Evolutionary conservation across 1,140 invertebrate genomes (phyloP).

Genomic region (Acyrthosiphon pisum): DNA sequence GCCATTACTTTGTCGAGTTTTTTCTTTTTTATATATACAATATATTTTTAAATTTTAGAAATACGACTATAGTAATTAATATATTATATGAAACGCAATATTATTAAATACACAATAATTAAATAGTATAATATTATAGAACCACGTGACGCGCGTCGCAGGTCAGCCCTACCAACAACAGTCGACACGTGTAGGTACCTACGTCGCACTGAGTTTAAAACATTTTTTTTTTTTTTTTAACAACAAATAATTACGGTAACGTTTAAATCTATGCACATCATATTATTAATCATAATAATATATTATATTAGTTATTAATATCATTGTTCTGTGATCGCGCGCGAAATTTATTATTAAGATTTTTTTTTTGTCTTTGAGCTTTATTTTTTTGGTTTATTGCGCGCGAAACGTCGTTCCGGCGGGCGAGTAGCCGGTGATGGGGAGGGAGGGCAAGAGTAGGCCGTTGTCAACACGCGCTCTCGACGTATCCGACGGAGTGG

Average conservation of each 20-base stretch:
- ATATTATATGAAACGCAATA: not conserved
- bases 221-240: not conserved
- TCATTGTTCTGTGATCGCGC: not conserved
- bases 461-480: slow-evolving; percentile 74
- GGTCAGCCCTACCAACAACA: slow-evolving; percentile 12
- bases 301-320: not conserved
- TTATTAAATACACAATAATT: slow-evolving; percentile 10
- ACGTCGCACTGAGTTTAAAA: not conserved
- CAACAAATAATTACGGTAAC: slow-evolving; percentile 35
- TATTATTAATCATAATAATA: not conserved
- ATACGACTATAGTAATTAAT: slow-evolving; percentile 9
- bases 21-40: not conserved
- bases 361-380: slow-evolving; percentile 33
- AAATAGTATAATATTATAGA: not conserved
- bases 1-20: slow-evolving; percentile 17
- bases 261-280: slow-evolving; percentile 19
- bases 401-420: slow-evolving; percentile 6
- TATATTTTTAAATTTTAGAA: slow-evolving; percentile 42
- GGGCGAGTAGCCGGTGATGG: not conserved
- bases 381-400: not conserved
- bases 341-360: not conserved
- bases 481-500: slow-evolving; percentile 68
- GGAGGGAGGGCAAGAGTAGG: not conserved
- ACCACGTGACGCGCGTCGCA: not conserved
- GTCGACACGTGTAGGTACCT: not conserved